A percentile compares a stretch with the other conserved stretches of the same genome.
Evolutionary conservation across 2,797 vertebrate species (phyloP).

Genomic region (Poecile montanus): DNA sequence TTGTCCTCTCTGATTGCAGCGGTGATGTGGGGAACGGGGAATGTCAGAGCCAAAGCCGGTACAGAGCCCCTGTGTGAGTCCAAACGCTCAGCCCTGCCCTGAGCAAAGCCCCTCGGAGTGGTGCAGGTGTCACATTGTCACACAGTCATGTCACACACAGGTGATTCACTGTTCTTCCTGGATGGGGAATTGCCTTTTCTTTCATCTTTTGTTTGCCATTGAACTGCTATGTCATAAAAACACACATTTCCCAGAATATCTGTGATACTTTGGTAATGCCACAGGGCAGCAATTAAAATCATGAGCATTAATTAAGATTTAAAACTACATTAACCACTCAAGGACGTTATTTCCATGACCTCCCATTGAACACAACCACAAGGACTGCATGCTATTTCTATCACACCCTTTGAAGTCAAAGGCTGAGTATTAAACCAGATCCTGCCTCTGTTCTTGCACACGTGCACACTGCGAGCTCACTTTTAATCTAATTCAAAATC

Average conservation of each 20-base stretch:
- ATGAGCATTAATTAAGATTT: constrained; percentile 6
- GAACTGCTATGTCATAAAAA: not conserved
- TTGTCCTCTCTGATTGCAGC: not conserved
- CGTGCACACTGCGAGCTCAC: not conserved
- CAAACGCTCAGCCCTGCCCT: not conserved
- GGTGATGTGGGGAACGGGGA: not conserved
- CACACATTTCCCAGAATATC: not conserved
- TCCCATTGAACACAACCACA: constrained; percentile 4
- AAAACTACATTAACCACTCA: not conserved
- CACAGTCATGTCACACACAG: not conserved
- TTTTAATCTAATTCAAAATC: not conserved
- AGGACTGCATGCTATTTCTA: not conserved
- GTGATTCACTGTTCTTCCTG: not conserved
- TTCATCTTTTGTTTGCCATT: not conserved
- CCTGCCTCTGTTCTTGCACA: not conserved
- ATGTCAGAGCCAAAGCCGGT: not conserved
- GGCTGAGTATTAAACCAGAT: not conserved
- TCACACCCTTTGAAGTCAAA: not conserved
- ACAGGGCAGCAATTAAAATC: constrained; percentile 23
- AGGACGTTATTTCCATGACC: not conserved
- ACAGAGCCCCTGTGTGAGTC: not conserved
- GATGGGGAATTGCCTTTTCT: not conserved
- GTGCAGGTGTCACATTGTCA: not conserved
- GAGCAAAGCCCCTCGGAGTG: not conserved
- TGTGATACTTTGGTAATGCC: not conserved